phyloP scores from a whole-genome alignment of 23 tunicate genomes.

The Styela clava region DNA sequence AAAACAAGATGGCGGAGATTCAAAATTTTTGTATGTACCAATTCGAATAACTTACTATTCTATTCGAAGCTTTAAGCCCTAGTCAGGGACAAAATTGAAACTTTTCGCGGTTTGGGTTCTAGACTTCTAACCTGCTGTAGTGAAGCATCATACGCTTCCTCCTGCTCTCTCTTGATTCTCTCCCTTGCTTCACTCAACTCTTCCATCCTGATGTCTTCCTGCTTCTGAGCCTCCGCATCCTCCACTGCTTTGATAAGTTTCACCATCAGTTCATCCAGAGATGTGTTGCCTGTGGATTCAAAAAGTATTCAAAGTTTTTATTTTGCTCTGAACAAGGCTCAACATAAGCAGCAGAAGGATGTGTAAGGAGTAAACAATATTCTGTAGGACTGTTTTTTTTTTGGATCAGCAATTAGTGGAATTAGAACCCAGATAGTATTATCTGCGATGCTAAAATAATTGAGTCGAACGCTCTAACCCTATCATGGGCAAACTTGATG shows the following conservation, averaged over 20 bases:
- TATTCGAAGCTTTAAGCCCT: no score
- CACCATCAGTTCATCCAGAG: constrained; percentile 67
- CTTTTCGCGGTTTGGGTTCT: no score
- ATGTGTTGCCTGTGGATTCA: constrained; percentile 50
- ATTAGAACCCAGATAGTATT: no score
- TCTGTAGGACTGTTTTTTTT: no score
- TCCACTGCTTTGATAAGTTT: constrained; percentile 68
- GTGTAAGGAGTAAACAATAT: neutral
- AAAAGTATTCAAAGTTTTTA: neutral
- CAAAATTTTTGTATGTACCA: no score
- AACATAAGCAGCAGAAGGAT: neutral
- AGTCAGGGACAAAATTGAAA: no score
- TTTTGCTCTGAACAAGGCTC: neutral
- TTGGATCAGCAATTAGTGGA: no score
- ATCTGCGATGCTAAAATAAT: no score
- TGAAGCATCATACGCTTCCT: constrained; percentile 80
- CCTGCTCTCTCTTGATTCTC: constrained; percentile 75
- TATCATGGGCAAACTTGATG: no score
- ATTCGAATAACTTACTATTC: no score
- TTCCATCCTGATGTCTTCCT: constrained; percentile 57
- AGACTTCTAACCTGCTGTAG: constrained; percentile 46
- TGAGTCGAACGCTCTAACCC: no score
- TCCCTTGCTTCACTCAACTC: constrained; percentile 71
- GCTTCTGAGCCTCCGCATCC: constrained; percentile 47
- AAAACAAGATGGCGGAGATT: no score